These are phyloP conservation scores for Dallia pectoralis DNA, from an alignment of 2,797 vertebrate species.

Conservation along the genomic window DNA sequence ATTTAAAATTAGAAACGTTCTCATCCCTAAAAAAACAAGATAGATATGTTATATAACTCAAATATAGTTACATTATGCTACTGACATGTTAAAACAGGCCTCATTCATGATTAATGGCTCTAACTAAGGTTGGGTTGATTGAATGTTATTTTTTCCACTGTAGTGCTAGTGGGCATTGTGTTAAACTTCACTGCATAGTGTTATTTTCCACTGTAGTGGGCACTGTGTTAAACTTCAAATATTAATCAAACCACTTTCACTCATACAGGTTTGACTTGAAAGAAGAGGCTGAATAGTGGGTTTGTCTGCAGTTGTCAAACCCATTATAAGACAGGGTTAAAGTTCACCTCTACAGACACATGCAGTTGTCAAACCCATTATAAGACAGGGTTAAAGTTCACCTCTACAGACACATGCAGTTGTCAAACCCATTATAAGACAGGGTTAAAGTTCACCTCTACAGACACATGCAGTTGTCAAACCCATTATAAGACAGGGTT, in stretches of 20 bases:
- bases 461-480: constrained; percentile 33
- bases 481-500: background rate
- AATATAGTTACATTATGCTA: too few species aligned
- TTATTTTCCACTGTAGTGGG: background rate
- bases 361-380: constrained; percentile 35
- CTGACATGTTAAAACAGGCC: too few species aligned
- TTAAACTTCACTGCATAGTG: too few species aligned
- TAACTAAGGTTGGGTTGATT: background rate
- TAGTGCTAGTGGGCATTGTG: background rate
- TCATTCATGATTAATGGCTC: background rate
- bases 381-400: background rate
- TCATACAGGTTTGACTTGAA: constrained; percentile 79
- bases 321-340: background rate
- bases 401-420: constrained; percentile 45
- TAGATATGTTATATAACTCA: too few species aligned
- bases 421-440: background rate
- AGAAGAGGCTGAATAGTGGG: constrained; percentile 66
- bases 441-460: constrained; percentile 29
- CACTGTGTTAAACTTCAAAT: background rate
- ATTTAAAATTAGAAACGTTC: too few species aligned
- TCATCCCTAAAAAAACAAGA: too few species aligned
- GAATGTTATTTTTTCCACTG: background rate
- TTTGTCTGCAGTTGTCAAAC: constrained; percentile 16
- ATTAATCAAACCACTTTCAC: constrained; percentile 11
- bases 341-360: constrained; percentile 47